A percentile compares a stretch with the other conserved stretches of the same genome.
Conservation (phyloP, 2,113 vertebrate genomes). For the Nyctereutes procyonoides region DNA sequence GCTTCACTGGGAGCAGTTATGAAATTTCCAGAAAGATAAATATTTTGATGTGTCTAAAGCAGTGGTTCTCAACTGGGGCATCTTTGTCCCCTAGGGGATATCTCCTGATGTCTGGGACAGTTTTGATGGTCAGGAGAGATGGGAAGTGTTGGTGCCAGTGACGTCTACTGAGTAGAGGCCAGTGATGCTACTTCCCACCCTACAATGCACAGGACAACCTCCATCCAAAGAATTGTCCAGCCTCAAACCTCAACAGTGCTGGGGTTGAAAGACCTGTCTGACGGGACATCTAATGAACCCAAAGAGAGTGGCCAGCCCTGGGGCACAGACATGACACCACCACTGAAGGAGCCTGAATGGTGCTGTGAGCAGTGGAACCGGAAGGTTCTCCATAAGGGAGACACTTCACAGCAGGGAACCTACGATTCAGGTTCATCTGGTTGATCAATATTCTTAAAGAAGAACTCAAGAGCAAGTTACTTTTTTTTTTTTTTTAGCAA, state of each 20-base stretch:
- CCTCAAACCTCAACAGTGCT: background rate
- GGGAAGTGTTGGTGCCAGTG: background rate
- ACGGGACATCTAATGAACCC: background rate
- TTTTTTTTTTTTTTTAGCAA: no score
- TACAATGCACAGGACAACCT: background rate
- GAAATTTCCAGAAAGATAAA: background rate
- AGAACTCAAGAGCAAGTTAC: background rate
- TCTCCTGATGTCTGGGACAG: background rate
- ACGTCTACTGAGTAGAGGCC: fast-evolving
- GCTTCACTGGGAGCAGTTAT: background rate
- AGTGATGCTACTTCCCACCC: fast-evolving
- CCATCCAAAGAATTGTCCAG: background rate
- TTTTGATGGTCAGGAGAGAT: background rate
- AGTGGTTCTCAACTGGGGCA: background rate
- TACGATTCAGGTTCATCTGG: no score
- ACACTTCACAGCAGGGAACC: background rate
- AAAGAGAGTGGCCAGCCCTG: background rate
- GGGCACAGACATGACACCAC: no score
- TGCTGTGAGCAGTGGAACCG: background rate
- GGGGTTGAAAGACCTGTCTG: background rate
- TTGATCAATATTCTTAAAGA: background rate
- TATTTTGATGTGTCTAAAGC: no score
- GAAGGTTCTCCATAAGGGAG: background rate
- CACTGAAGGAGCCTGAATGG: no score
- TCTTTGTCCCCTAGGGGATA: background rate